Base-by-base conservation (phyloP, 1,140 invertebrate species). In the Drosophila sproati region DNA sequence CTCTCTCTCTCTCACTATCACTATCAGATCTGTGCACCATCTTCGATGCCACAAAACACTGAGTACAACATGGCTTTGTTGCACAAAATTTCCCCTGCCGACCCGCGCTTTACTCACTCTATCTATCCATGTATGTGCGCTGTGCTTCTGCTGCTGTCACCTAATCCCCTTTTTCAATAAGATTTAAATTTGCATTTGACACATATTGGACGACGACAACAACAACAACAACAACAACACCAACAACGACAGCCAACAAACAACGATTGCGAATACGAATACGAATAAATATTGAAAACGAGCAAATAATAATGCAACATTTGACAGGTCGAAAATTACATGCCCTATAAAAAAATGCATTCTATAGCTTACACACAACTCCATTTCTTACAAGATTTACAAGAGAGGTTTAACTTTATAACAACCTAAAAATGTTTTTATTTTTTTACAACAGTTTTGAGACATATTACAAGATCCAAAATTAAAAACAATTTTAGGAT, bases 111-210 rank as follows among this genome's bases (percentile, higher is more conserved):
- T 12, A 34, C 47, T 6, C 48, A 8, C 37, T 29, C 41, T 39
- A 47, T 35, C 31, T 35, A 34, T 39, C 39, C 12, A 29, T 8
- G n/a, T 64, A 3, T 50, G 34, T 71, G 69, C 48, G 37, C 39
- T 41, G 57, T 73, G 77, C 75, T 67, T 81, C 86, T 81, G 81
- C 66, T 90, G 78, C 86, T 86, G 81, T 91, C 86, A 82, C 81
- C 86, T 82, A 90, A 90, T 90, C 73, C 81, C 73, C 76, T 80
- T 91, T 90, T 87, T 89, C 81, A 82, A 90, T 91, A 87, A 87
- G 85, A 87, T 90, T 89, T 82, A 86, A 86, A 90, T 90, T 90
- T 90, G 86, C 86, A 91, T 90, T 90, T 90, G 86, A 90, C 86
- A 90, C 87, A 90, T 90, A 91, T 90, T 90, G 87, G 87, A 86